A percentile compares a stretch with the other conserved stretches of the same genome.
Evolutionary conservation across 2,888 invertebrate species (phyloP).

Genomic region (Hirudinaria manillensis): DNA sequence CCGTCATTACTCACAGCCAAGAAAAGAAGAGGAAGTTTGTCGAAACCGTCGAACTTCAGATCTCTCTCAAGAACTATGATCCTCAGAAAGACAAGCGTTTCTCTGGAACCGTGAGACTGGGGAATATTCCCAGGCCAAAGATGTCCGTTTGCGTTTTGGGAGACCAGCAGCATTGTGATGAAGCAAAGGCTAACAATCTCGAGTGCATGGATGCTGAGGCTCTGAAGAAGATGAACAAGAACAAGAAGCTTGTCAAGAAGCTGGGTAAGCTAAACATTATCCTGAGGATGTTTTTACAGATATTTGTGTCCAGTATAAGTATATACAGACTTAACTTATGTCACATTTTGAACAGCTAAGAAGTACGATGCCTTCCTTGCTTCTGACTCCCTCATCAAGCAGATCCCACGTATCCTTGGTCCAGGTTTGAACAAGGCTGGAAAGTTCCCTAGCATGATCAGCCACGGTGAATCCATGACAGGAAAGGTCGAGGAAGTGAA

Average conservation of each 20-base stretch:
- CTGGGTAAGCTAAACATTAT: slow-evolving; percentile 63
- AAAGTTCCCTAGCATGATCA: slow-evolving; percentile 95
- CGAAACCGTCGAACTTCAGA: slow-evolving; percentile 96
- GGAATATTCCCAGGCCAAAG: slow-evolving; percentile 94
- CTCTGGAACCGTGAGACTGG: slow-evolving; percentile 98
- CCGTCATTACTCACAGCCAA: slow-evolving; percentile 69
- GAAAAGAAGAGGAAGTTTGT: slow-evolving; percentile 88
- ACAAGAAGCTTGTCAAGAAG: slow-evolving; percentile 99
- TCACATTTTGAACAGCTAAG: slow-evolving; percentile 60
- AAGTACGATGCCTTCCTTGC: slow-evolving; percentile 96
- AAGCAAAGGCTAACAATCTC: slow-evolving; percentile 81
- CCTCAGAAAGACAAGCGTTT: slow-evolving; percentile 99
- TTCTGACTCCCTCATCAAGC: slow-evolving; percentile 96
- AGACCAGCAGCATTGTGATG: slow-evolving; percentile 98
- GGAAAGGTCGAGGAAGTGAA: slow-evolving; percentile 95
- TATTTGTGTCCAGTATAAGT: not conserved
- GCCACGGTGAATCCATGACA: slow-evolving; percentile 91
- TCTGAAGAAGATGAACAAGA: slow-evolving; percentile 96
- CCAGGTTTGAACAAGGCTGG: slow-evolving; percentile 99
- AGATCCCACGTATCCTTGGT: slow-evolving; percentile 76
- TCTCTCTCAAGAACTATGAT: slow-evolving; percentile 99
- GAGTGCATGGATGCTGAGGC: slow-evolving; percentile 98
- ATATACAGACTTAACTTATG: too few relatives aligned
- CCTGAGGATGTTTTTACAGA: not conserved
- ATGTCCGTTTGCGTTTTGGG: slow-evolving; percentile 93